These are phyloP conservation scores for Papilio machaon DNA, from an alignment of 1,140 invertebrate species.

Conservation along the genomic window DNA sequence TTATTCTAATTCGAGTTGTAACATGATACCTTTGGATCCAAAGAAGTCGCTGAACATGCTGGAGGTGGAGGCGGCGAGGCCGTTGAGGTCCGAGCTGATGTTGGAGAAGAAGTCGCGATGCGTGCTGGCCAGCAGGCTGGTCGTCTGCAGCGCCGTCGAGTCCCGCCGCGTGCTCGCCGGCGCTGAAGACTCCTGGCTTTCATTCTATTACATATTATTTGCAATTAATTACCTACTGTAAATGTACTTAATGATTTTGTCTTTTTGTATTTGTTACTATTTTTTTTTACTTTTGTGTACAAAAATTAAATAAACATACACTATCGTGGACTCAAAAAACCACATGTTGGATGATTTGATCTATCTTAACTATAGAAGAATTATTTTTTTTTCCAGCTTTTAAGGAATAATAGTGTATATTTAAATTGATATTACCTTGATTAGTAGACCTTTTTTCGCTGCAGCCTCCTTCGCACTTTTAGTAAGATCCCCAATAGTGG, in stretches of 20 bases:
- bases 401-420: not conserved
- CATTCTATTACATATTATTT: conserved; percentile 54
- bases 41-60: conserved; percentile 96
- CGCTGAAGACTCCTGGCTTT: conserved; percentile 64
- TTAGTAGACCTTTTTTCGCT: conserved; percentile 90
- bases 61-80: conserved; percentile 93
- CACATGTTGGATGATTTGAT: no score
- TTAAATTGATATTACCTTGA: conserved; percentile 83
- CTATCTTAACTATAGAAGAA: not conserved
- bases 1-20: not conserved
- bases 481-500: conserved; percentile 93
- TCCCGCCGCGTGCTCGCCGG: conserved; percentile 61
- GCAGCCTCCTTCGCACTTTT: conserved; percentile 95
- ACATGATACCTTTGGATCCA: conserved; percentile 84
- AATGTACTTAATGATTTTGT: no score
- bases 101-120: conserved; percentile 93
- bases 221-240: not conserved
- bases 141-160: conserved; percentile 77
- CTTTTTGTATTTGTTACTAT: no score
- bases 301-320: no score
- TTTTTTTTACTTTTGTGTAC: no score
- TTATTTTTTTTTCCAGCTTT: not conserved
- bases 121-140: conserved; percentile 73
- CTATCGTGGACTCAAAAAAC: no score
- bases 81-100: conserved; percentile 94